phyloP scores from a whole-genome alignment of 2,888 invertebrate genomes.

The Colostygia pectinataria region DNA sequence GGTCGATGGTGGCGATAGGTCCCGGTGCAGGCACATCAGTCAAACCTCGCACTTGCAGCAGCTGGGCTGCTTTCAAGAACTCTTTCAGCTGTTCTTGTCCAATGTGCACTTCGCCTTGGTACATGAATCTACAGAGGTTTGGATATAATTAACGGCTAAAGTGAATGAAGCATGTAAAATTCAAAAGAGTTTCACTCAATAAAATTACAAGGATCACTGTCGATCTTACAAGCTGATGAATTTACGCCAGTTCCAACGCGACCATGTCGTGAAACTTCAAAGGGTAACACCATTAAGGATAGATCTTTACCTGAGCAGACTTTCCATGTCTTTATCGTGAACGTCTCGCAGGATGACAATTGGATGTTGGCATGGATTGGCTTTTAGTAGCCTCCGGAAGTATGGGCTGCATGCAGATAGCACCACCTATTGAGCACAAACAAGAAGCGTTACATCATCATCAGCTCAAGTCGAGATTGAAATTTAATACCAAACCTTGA shows the following conservation, averaged over 20 bases:
- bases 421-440: constrained; percentile 76
- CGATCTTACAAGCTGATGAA: too few relatives aligned
- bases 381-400: constrained; percentile 93
- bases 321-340: constrained; percentile 93
- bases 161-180: neutral
- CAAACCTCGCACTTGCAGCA: constrained; percentile 93
- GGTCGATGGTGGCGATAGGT: constrained; percentile 74
- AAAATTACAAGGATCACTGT: too few relatives aligned
- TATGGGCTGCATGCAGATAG: constrained; percentile 97
- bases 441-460: neutral
- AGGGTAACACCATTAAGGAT: too few relatives aligned
- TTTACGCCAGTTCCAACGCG: too few relatives aligned
- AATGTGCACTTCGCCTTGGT: constrained; percentile 95
- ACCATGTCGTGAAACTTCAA: too few relatives aligned
- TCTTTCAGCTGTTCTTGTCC: constrained; percentile 93
- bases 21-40: constrained; percentile 89
- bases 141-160: neutral
- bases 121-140: constrained; percentile 88
- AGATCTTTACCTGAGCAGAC: constrained; percentile 86
- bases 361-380: constrained; percentile 95
- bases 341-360: constrained; percentile 94
- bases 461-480: neutral
- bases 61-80: constrained; percentile 93
- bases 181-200: too few relatives aligned
- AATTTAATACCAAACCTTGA: too few relatives aligned